Evolutionary conservation across 2,888 invertebrate species (phyloP), one percentile per base, ranked within the genome.

Genomic region (Adelphocoris suturalis): DNA sequence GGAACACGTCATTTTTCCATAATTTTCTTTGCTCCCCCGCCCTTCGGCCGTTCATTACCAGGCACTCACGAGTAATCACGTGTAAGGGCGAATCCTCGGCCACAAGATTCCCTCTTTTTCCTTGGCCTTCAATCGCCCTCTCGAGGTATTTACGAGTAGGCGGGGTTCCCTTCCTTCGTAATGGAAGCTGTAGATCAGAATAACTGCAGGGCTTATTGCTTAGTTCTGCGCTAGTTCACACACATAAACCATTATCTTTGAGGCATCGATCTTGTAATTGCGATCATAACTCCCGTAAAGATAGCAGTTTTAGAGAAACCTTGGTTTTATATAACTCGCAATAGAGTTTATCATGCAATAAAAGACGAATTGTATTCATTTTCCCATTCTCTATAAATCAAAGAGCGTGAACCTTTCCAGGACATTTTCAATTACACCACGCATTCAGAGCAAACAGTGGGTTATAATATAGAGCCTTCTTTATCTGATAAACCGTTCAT

Each of bases 151-250:
- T 85, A 85, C 37, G 57, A 37, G 85, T 85, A 61, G 57, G 85
- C 57, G 57, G 52, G n/a, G 55, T 85, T n/a, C 37, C 55, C 23
- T n/a, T n/a, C 55, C 23, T 55, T 37, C 27, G 85, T 85, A 85
- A 85, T 85, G 61, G 85, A 85, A 85, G 85, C 85, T 61, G 85
- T 85, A 85, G 55, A 57, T 85, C 85, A 85, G 85, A 85, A 57
- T 61, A 85, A 85, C 85, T 85, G 85, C 85, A 37, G 37, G 85
- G 55, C 13, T 61, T 85, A 61, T 85, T 85, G 61, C 85, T 85
- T 37, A 85, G 85, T 85, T 85, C 85, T 85, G 85, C 85, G 85
- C 57, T 57, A 85, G 85, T 85, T 85, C 85, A 57, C 85, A 85
- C 55, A 85, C 85, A 57, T 85, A 85, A 85, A 85, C 48, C 85